Percentiles rank a stretch among this genome's conserved stretches.
These are phyloP conservation scores for Drosophila bocqueti DNA, from an alignment of 1,140 invertebrate species.

Conservation along the genomic window DNA sequence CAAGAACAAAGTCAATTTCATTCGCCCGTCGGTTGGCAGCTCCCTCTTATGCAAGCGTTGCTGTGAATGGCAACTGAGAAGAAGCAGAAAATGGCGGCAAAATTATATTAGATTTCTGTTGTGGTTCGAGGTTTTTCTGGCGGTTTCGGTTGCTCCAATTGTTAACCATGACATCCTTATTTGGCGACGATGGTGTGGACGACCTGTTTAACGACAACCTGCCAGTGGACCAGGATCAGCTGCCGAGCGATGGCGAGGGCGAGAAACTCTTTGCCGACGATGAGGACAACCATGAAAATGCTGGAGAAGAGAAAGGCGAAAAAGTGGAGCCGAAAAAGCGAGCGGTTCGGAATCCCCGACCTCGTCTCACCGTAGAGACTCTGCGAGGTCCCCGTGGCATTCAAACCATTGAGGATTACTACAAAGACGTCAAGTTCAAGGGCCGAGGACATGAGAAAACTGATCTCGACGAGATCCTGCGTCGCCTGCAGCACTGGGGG, in stretches of 20 bases:
- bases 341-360: constrained; percentile 88
- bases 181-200: constrained; percentile 79
- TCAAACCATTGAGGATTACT: constrained; percentile 90
- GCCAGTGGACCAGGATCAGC: constrained; percentile 49
- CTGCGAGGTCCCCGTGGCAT: constrained; percentile 92
- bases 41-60: constrained; percentile 9
- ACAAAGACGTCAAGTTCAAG: constrained; percentile 93
- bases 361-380: constrained; percentile 90
- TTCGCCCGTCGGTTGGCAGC: constrained; percentile 49
- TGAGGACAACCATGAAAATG: constrained; percentile 48
- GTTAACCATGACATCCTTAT: constrained; percentile 68
- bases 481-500: constrained; percentile 95
- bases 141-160: not conserved
- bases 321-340: constrained; percentile 86
- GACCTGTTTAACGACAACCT: constrained; percentile 76
- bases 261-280: constrained; percentile 74
- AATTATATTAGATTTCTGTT: constrained; percentile 45
- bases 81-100: constrained; percentile 77
- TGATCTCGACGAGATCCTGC: constrained; percentile 93
- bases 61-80: constrained; percentile 36
- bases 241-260: constrained; percentile 71
- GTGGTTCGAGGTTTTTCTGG: constrained; percentile 1
- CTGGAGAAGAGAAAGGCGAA: constrained; percentile 21
- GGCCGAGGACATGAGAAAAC: constrained; percentile 93
- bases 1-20: constrained; percentile 28